phyloP scores from a whole-genome alignment of 2,797 vertebrate genomes.

The Miichthys miiuy region DNA sequence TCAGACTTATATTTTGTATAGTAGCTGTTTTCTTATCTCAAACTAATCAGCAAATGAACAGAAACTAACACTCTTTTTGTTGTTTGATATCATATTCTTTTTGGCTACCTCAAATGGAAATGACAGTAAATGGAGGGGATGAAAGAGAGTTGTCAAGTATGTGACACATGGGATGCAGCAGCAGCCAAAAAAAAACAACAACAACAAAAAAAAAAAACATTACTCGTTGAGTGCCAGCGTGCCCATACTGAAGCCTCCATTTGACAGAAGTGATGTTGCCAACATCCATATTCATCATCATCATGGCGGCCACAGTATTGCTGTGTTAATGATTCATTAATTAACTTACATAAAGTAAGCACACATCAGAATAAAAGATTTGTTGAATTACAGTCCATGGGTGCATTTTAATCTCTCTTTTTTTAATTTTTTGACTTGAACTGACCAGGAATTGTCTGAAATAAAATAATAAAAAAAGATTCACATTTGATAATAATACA shows the following conservation, averaged over 20 bases:
- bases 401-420: not conserved
- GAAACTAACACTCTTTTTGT: slow-evolving; percentile 21
- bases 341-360: slow-evolving; percentile 10
- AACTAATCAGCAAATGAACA: slow-evolving; percentile 24
- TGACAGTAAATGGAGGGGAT: slow-evolving; percentile 66
- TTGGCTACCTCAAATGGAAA: slow-evolving; percentile 45
- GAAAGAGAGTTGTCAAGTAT: slow-evolving; percentile 70
- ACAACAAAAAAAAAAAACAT: slow-evolving; percentile 33
- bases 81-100: slow-evolving; percentile 62
- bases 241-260: slow-evolving; percentile 57
- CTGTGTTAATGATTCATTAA: slow-evolving; percentile 62
- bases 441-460: not conserved
- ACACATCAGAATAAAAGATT: not conserved
- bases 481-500: not conserved
- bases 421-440: not conserved
- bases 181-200: slow-evolving; percentile 43
- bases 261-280: slow-evolving; percentile 63
- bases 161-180: slow-evolving; percentile 68
- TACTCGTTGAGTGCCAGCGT: slow-evolving; percentile 50
- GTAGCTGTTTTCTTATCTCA: slow-evolving; percentile 4
- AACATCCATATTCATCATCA: slow-evolving; percentile 67
- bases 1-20: not conserved
- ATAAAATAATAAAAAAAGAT: not conserved
- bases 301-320: slow-evolving; percentile 35
- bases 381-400: not conserved